These are phyloP conservation scores for Alligator mississippiensis DNA, from an alignment of 2,113 vertebrate species.

Conservation along the genomic window DNA sequence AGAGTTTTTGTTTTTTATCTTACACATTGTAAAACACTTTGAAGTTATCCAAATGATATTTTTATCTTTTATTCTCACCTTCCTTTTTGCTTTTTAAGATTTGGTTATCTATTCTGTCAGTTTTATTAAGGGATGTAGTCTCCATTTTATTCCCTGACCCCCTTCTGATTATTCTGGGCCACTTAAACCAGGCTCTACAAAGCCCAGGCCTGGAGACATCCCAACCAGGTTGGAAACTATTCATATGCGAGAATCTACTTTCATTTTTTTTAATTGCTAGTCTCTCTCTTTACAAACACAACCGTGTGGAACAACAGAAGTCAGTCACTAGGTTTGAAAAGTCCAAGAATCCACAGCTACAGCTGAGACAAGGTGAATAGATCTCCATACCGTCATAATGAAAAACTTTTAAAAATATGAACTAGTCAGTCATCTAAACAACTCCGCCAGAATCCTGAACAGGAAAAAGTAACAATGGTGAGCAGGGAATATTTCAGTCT, in stretches of 20 bases:
- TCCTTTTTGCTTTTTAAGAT: slow-evolving; percentile 15
- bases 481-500: background rate
- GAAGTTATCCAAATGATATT: background rate
- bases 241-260: background rate
- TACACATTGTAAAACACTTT: background rate
- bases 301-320: background rate
- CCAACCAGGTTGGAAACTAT: background rate
- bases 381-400: background rate
- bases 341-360: background rate
- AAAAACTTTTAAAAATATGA: background rate
- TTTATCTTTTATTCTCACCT: background rate
- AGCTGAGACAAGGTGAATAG: background rate
- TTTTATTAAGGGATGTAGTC: background rate
- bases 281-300: background rate
- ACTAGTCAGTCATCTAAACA: background rate
- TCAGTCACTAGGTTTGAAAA: background rate
- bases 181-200: background rate
- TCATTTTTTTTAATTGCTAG: background rate
- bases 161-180: background rate
- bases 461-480: accelerated
- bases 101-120: background rate
- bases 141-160: background rate
- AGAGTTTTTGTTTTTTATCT: background rate
- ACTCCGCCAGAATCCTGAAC: background rate
- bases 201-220: background rate